phyloP scores from a whole-genome alignment of 2,888 invertebrate genomes.

The Folsomia candida region DNA sequence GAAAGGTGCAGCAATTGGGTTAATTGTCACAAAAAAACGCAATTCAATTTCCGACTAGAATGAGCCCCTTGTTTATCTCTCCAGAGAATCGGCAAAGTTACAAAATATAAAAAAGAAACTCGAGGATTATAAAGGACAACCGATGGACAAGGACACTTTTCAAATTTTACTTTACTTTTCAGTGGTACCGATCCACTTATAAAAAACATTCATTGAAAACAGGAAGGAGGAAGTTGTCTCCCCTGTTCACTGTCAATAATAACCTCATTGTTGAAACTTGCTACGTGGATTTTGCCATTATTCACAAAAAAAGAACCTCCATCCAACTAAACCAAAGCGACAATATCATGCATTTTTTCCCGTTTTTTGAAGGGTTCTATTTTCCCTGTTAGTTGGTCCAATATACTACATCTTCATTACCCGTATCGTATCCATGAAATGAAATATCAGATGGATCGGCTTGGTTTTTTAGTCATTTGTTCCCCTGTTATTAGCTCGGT shows the following conservation, averaged over 20 bases:
- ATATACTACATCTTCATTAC: conserved; percentile 3
- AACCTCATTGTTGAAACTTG: neutral
- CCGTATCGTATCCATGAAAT: neutral
- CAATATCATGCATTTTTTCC: neutral
- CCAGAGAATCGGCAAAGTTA: too few relatives aligned
- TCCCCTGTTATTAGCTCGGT: neutral
- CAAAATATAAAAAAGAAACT: neutral
- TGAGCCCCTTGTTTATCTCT: neutral
- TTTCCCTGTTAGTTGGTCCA: neutral
- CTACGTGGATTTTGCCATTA: neutral
- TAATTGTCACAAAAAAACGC: conserved; percentile 31
- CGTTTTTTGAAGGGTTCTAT: conserved; percentile 1
- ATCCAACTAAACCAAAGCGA: too few relatives aligned
- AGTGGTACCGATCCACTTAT: too few relatives aligned
- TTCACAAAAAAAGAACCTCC: too few relatives aligned
- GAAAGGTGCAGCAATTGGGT: conserved; percentile 27
- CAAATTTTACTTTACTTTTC: too few relatives aligned
- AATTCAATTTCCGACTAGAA: neutral
- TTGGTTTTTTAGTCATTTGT: conserved; percentile 3
- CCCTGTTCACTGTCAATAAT: neutral
- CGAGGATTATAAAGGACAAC: too few relatives aligned
- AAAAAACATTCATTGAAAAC: neutral
- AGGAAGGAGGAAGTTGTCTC: neutral
- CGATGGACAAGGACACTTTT: too few relatives aligned
- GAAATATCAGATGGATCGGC: neutral